Base-by-base conservation (phyloP, 1,140 invertebrate genomes). In the Drosophila baimaii region DNA sequence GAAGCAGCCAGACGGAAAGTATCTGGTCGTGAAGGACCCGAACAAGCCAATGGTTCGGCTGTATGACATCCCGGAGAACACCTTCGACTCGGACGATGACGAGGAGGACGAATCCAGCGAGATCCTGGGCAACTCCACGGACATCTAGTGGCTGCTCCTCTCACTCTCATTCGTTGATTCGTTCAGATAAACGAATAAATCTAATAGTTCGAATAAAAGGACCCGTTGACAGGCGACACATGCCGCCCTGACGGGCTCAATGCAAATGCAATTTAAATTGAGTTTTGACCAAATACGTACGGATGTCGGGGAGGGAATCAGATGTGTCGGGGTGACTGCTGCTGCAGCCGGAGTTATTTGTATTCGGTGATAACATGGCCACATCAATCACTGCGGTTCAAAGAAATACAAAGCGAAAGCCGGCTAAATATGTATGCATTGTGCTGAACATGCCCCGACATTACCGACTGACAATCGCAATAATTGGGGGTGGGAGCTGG, bases 1-100 rank as follows among this genome's bases (percentile, higher is more conserved):
- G 96, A 98, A 98, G 91, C 97, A 99, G 90, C 97, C 98, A 76
- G 97, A 99, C 92, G 99, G 99, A 72, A 97, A 97, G 92, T 99
- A 99, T 92, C 94, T 99, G 58, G 98, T 99, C 55, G 98, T 99
- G 97, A 99, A 99, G 92, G 99, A 99, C 93, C 99, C 99, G 1
- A 99, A 99, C 92, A 99, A 99, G 95, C 97, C 97, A 3, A 95
- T 99, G 93, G 97, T 99, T 77, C 95, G 98, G 64, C 93, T 99
- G 44, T 99, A 99, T 86, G 97, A 99, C 93, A 98, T 99, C 88
- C 98, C 98, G 23, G 98, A 99, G 92, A 98, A 98, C 91, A 98
- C 98, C 0, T 99, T 99, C 93, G 98, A 99, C 89, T 98, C 97
- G 12, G 98, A 99, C 85, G 97, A 96, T 17, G 96, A 97, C 35